Evolutionary conservation across 2,797 vertebrate species (phyloP), one percentile per base, ranked within the genome.

Genomic region (Oophaga sylvatica): DNA sequence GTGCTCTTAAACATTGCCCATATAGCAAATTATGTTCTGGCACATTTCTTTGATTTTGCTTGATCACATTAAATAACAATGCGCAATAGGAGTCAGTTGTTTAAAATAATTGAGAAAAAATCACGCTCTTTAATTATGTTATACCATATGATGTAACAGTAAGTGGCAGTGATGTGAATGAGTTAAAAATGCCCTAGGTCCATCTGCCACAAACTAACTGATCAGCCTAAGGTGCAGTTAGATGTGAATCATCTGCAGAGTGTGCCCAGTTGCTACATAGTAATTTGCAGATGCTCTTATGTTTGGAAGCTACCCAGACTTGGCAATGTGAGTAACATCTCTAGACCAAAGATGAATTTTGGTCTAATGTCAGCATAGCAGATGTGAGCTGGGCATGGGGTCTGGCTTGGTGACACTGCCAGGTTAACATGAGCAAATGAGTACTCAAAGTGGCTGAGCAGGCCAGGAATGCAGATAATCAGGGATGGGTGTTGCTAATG

Each of bases 301-400:
- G 48, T 57, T 57, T 75, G 79, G 79, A 81, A 45, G 17, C 76
- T 35, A 81, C 60, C 62, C 85, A 59, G 31, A 56, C 26, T 78
- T 90, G 81, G 87, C 83, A 41, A 62, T 17, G 31, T n/a, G 35
- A n/a, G 19, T 82, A 75, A 87, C 59, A 65, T 80, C 89, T 45
- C 90, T 62, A 79, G 90, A 90, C 90, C 92, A 26, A 92, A 90
- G 82, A 88, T 88, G 89, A 91, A 84, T 91, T 91, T 93, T 93
- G 92, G 92, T 93, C 90, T 87, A 91, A 91, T 93, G 90, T 92
- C 93, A 93, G 91, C 67, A 71, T 62, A 93, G 91, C 93, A 94
- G 93, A 92, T 93, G 92, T 90, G 90, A 90, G 92, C 90, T 73
- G 91, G 83, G 90, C 90, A 91, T 90, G 87, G 65, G 83, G 87